A percentile compares a stretch with the other conserved stretches of the same genome.
Evolutionary conservation across 2,797 vertebrate species (phyloP).

Genomic region (Alcedo atthis): DNA sequence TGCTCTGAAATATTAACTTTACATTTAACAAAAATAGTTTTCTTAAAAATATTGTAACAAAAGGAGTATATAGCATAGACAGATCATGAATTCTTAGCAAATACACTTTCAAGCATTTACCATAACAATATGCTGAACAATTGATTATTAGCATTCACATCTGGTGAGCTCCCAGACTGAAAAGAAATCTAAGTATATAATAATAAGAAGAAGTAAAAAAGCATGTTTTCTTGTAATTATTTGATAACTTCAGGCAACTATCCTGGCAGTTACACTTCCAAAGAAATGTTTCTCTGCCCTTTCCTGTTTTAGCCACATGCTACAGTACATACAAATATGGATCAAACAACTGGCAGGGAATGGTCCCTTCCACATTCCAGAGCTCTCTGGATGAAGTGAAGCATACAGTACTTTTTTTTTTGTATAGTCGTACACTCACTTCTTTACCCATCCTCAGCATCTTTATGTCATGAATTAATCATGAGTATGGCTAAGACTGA

Average conservation of each 20-base stretch:
- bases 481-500: conserved; percentile 67
- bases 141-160: conserved; percentile 77
- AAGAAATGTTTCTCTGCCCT: conserved; percentile 68
- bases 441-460: conserved; percentile 63
- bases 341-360: conserved; percentile 47
- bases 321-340: conserved; percentile 56
- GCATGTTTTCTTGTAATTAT: conserved; percentile 62
- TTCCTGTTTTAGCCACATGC: conserved; percentile 41
- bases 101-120: conserved; percentile 81
- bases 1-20: conserved; percentile 84
- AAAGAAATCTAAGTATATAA: conserved; percentile 60
- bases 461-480: conserved; percentile 56
- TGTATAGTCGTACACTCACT: conserved; percentile 37
- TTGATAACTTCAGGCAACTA: conserved; percentile 63
- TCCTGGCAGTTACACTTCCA: conserved; percentile 56
- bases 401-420: conserved; percentile 57
- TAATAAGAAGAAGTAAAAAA: conserved; percentile 49
- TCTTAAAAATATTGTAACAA: conserved; percentile 85
- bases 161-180: conserved; percentile 75
- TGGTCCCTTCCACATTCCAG: conserved; percentile 40
- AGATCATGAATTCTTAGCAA: conserved; percentile 81
- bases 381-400: conserved; percentile 54
- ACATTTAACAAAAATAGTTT: conserved; percentile 85
- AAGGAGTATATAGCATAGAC: conserved; percentile 82
- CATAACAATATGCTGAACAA: conserved; percentile 78